Percentiles rank a stretch among this genome's conserved stretches.
These are phyloP conservation scores for Rhopalosiphum padi DNA, from an alignment of 1,140 invertebrate genomes.

Conservation along the genomic window DNA sequence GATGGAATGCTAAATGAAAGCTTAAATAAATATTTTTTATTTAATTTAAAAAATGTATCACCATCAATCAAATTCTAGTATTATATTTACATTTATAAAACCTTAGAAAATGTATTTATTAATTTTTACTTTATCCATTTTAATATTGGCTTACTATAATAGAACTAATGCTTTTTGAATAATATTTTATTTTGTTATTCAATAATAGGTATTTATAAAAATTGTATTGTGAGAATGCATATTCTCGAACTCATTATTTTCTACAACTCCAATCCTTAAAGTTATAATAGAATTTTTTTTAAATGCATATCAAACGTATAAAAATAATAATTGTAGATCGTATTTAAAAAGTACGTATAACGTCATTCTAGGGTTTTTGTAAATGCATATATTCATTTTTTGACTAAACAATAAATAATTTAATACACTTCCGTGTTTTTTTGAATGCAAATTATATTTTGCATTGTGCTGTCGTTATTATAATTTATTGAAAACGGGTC, in stretches of 20 bases:
- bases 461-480: neutral
- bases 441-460: neutral
- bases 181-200: neutral
- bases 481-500: neutral
- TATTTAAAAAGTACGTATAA: neutral
- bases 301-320: neutral
- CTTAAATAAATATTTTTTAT: slow-evolving; percentile 20
- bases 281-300: neutral
- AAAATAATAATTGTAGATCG: neutral
- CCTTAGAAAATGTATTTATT: neutral
- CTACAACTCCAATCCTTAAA: neutral
- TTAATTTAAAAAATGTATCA: neutral
- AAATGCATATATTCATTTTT: neutral
- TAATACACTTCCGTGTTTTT: neutral
- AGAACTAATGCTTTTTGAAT: neutral
- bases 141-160: neutral
- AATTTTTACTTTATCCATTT: neutral
- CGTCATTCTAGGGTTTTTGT: neutral
- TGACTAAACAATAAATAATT: neutral
- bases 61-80: neutral
- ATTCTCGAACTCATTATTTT: neutral
- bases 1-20: neutral
- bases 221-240: neutral
- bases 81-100: neutral
- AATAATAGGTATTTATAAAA: neutral